Evolutionary conservation across 2,797 vertebrate genomes (phyloP).

Genomic region (Rhynchotus rufescens): DNA sequence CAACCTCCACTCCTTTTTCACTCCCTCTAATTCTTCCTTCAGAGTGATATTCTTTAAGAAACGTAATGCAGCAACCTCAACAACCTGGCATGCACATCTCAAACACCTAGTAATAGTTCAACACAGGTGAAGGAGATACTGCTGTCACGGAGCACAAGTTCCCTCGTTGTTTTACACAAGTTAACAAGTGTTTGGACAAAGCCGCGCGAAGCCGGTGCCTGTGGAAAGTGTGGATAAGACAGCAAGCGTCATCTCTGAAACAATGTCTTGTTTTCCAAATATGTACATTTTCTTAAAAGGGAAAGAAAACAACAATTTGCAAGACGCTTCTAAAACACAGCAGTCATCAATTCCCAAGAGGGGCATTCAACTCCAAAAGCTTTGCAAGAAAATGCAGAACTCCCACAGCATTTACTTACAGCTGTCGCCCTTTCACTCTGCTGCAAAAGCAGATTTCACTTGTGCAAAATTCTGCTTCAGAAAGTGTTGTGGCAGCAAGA

Average conservation of each 20-base stretch:
- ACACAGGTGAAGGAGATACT: background rate
- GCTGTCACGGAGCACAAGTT: background rate
- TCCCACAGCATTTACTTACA: constrained; percentile 54
- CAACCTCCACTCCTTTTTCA: background rate
- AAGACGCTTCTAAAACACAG: background rate
- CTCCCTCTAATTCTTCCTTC: background rate
- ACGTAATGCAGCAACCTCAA: background rate
- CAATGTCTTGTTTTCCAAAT: background rate
- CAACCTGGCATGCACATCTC: background rate
- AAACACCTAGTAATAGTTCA: background rate
- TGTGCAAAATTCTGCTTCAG: constrained; percentile 5
- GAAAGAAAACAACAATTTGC: background rate
- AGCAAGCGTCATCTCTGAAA: too few species aligned
- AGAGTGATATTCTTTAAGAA: background rate
- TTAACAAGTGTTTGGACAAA: background rate
- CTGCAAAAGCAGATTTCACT: constrained; percentile 61
- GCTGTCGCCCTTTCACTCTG: constrained; percentile 58
- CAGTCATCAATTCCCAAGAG: constrained; percentile 23
- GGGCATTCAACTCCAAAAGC: constrained; percentile 22
- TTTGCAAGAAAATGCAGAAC: constrained; percentile 57
- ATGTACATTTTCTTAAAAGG: background rate
- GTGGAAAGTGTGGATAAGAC: background rate
- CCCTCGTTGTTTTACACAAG: background rate
- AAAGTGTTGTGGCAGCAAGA: constrained; percentile 28
- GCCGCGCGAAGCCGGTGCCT: background rate